These are phyloP conservation scores for Cataglyphis rosenhaueri DNA, from an alignment of 2,888 invertebrate genomes.

Conservation along the genomic window DNA sequence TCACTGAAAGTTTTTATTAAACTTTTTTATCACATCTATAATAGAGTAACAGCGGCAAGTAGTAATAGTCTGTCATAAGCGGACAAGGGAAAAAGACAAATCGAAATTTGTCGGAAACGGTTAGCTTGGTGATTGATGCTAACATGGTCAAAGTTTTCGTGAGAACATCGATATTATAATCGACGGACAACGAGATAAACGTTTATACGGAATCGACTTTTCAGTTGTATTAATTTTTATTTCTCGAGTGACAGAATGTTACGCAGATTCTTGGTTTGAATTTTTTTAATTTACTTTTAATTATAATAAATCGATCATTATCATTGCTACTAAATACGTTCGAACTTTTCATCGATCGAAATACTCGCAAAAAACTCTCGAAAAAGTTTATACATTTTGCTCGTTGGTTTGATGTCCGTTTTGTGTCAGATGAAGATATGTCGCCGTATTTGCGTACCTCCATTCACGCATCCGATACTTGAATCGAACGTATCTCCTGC, in stretches of 20 bases:
- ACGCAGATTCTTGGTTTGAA: not conserved
- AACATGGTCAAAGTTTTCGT: not conserved
- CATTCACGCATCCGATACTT: slow-evolving; percentile 16
- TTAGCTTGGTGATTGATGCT: not conserved
- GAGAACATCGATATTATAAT: not conserved
- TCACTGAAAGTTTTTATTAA: slow-evolving; percentile 3
- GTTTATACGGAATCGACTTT: slow-evolving; percentile 13
- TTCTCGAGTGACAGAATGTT: not conserved
- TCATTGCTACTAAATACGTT: not conserved
- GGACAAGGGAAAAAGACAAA: not conserved
- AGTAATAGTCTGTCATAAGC: not conserved
- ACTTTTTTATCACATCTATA: not conserved
- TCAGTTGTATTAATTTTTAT: slow-evolving; percentile 10
- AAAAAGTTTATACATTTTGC: not conserved
- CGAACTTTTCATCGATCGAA: not conserved
- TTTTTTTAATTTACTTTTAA: too few relatives aligned
- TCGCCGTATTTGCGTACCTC: not conserved
- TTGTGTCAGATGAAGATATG: slow-evolving; percentile 24
- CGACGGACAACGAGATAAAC: slow-evolving; percentile 11
- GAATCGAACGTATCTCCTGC: slow-evolving; percentile 16
- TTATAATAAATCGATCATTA: not conserved
- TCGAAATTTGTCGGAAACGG: slow-evolving; percentile 33
- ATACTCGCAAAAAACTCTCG: not conserved
- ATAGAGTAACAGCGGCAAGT: not conserved
- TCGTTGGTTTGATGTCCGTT: not conserved